Conservation (phyloP, 2,113 vertebrate species). For the Phocoena sinus region DNA sequence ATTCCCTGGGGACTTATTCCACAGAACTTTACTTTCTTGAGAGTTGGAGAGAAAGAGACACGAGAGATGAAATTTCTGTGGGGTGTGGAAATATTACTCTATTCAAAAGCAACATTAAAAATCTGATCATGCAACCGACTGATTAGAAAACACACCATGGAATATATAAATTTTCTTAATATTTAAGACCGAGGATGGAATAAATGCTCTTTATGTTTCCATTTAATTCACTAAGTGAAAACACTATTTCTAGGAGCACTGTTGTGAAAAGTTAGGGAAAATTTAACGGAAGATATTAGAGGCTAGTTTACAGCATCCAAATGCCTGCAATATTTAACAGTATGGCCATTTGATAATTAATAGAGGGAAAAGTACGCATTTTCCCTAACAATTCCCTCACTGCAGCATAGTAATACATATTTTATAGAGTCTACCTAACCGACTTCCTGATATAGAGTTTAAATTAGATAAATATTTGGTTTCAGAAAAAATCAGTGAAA, state of each 20-base stretch:
- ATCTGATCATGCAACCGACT: background rate
- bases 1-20: background rate
- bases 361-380: background rate
- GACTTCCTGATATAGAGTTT: background rate
- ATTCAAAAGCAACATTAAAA: background rate
- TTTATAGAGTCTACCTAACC: background rate
- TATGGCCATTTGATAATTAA: background rate
- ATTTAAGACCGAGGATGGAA: background rate
- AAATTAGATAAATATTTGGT: background rate
- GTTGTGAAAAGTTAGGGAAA: background rate
- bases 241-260: background rate
- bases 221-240: background rate
- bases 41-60: background rate
- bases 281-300: background rate
- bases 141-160: background rate
- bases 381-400: background rate
- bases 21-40: conserved; percentile 1
- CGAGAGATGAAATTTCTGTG: background rate
- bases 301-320: background rate
- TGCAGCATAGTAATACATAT: background rate
- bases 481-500: conserved; percentile 33
- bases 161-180: background rate
- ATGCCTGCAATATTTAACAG: background rate
- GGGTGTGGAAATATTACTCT: background rate
- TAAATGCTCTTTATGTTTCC: background rate